A percentile compares a stretch with the other conserved stretches of the same genome.
Evolutionary conservation across 2,888 invertebrate genomes (phyloP).

Genomic region (Metopia argyrocephala): DNA sequence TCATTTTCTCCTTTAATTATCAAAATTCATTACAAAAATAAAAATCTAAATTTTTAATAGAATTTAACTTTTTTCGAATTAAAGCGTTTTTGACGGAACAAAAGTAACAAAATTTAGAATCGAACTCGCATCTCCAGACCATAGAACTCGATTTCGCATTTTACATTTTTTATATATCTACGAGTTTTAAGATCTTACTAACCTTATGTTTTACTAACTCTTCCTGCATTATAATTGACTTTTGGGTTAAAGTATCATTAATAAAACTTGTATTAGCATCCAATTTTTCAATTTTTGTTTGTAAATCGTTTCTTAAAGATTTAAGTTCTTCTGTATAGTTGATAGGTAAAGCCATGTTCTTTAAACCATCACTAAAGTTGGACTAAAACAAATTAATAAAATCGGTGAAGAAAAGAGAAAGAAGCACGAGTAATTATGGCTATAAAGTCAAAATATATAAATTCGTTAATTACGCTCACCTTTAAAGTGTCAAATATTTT

Average conservation of each 20-base stretch:
- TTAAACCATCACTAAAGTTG: slow-evolving; percentile 69
- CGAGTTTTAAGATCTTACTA: too few relatives aligned
- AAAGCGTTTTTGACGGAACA: too few relatives aligned
- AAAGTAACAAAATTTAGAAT: too few relatives aligned
- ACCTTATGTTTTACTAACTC: slow-evolving; percentile 74
- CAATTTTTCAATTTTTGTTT: slow-evolving; percentile 69
- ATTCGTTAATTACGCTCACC: slow-evolving; percentile 44
- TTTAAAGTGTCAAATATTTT: slow-evolving; percentile 69
- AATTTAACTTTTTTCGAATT: too few relatives aligned
- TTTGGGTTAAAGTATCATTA: slow-evolving; percentile 75
- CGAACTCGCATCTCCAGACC: too few relatives aligned
- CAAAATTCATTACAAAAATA: too few relatives aligned
- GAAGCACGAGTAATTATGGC: not conserved
- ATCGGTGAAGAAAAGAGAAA: not conserved
- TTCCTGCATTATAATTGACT: slow-evolving; percentile 71
- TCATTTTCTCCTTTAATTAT: too few relatives aligned
- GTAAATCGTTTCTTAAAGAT: slow-evolving; percentile 67
- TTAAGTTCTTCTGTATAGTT: slow-evolving; percentile 70
- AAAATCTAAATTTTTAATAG: too few relatives aligned
- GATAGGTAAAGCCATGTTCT: slow-evolving; percentile 64
- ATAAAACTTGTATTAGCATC: slow-evolving; percentile 71
- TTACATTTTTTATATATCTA: too few relatives aligned
- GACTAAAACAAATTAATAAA: slow-evolving; percentile 69
- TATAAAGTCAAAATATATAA: not conserved
- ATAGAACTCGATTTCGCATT: too few relatives aligned